Conservation (phyloP, 2,797 vertebrate species). For the Acrossocheilus wenchowensis region DNA sequence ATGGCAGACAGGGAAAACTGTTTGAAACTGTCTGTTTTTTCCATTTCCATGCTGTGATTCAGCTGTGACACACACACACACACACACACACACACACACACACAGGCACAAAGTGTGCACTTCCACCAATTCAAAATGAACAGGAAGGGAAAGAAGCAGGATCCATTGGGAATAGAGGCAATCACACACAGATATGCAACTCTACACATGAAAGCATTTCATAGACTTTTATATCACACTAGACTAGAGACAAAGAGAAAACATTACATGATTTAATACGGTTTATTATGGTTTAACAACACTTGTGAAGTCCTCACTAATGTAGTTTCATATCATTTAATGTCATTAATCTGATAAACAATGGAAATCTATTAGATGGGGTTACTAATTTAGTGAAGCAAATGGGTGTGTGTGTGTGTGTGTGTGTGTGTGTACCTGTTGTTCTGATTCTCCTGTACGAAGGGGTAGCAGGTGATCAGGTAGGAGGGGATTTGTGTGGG, state of each 20-base stretch:
- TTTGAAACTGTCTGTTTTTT: background rate
- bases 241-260: background rate
- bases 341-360: background rate
- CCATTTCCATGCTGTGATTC: background rate
- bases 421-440: conserved; percentile 83
- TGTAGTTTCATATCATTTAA: background rate
- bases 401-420: background rate
- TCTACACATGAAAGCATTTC: background rate
- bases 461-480: conserved; percentile 98
- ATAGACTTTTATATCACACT: background rate
- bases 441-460: conserved; percentile 97
- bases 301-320: background rate
- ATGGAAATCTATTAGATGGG: no score
- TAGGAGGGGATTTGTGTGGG: conserved; percentile 95
- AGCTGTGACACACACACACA: background rate
- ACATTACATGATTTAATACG: background rate
- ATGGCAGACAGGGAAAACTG: background rate
- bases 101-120: conserved; percentile 63
- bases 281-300: no score
- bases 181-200: conserved; percentile 49
- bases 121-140: conserved; percentile 81
- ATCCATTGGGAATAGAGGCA: conserved; percentile 70
- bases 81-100: conserved; percentile 58
- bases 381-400: no score
- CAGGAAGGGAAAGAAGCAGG: conserved; percentile 73